Base-by-base conservation (phyloP, 2,888 invertebrate species). In the Augochlorella aurata region DNA sequence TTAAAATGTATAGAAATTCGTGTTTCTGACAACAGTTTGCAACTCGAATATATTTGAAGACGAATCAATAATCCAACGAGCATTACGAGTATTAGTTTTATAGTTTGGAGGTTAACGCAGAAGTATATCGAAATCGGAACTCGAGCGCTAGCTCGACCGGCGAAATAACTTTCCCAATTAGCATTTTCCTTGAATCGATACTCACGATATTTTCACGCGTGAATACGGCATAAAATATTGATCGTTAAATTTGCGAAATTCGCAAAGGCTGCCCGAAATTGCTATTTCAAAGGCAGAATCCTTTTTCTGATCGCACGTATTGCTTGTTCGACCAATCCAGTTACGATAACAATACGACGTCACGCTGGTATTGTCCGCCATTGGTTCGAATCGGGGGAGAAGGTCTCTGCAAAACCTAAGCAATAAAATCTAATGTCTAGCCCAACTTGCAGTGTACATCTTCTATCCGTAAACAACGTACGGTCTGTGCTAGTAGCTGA, bases 71-170 rank as follows among this genome's bases (percentile, higher is more conserved):
- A 69, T 73, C 58, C 71, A 74, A 68, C 44, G 49, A 52, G 66
- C 66, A 69, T 77, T 74, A 61, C 54, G 54, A 65, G 71, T 16
- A 66, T 66, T 58, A 68, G 75, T 75, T 82, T 79, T 67, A 67
- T 77, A 76, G 49, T 85, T 85, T 85, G 74, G 82, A 85, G 85
- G 85, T 85, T 85, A 85, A 85, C 77, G 82, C 61, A 80, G 82
- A 85, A 80, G 77, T 72, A 74, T 80, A 79, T 72, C 72, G 74
- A 83, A 84, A 75, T 81, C 45, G 74, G 74, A 78, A 81, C 77
- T 74, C 58, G 16, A 44, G 66, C n/a, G n/a, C 67, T 63, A 58
- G 45, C 18, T 58, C 71, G 66, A 47, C 38, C 38, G 29, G 29
- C 29, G n/a, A 74, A 83, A 54, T 29, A 18, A 52, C 54, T 58